phyloP scores from a whole-genome alignment of 2,797 vertebrate genomes.

The Diglossa cyanea region DNA sequence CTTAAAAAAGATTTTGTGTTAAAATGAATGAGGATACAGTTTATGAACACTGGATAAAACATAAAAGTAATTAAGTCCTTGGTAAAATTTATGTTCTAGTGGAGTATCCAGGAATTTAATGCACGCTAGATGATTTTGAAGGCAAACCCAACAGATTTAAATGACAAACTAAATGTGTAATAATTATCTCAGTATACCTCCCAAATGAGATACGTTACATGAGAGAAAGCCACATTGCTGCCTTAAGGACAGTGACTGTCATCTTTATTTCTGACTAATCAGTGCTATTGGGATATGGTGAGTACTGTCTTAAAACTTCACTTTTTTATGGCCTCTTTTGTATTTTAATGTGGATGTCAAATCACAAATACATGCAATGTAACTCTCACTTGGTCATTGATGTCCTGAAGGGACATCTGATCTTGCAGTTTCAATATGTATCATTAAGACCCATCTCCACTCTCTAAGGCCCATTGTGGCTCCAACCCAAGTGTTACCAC shows the following conservation, averaged over 20 bases:
- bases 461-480: not conserved
- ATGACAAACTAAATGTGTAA: not conserved
- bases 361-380: not conserved
- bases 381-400: not conserved
- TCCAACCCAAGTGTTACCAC: not conserved
- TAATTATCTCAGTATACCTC: not conserved
- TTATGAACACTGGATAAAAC: not conserved
- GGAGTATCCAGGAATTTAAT: not conserved
- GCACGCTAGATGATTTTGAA: not conserved
- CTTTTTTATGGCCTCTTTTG: fast-evolving
- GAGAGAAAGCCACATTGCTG: not conserved
- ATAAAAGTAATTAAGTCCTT: not conserved
- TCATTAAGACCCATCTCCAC: not conserved
- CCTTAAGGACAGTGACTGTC: not conserved
- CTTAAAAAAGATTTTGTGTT: not conserved
- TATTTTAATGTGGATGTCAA: not conserved
- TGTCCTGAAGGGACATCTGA: not conserved
- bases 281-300: not conserved
- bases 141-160: not conserved
- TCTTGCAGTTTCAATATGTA: not conserved
- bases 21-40: not conserved
- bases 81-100: not conserved
- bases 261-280: not conserved
- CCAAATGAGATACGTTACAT: not conserved
- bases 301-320: not conserved